Percentiles rank a stretch among this genome's conserved stretches.
Evolutionary conservation across 1,140 invertebrate species (phyloP).

Genomic region (Melitaea cinxia): DNA sequence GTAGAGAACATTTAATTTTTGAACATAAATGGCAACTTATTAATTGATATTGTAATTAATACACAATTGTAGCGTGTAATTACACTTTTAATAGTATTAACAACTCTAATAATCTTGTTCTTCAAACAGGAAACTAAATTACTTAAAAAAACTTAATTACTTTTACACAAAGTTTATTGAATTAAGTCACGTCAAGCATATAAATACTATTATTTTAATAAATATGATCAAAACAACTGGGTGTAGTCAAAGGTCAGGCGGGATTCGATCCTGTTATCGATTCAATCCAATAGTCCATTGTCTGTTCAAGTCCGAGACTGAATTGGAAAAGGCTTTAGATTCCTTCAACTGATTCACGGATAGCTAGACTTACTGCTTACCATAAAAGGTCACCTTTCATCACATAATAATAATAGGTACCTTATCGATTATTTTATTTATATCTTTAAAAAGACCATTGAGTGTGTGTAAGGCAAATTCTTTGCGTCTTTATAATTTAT

Average conservation of each 20-base stretch:
- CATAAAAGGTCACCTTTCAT: slow-evolving; percentile 8
- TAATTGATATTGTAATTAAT: no score
- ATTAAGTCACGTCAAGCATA: background rate
- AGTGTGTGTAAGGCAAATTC: no score
- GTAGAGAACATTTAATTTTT: no score
- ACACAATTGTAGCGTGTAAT: no score
- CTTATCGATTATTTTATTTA: slow-evolving; percentile 12
- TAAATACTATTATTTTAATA: slow-evolving; percentile 10
- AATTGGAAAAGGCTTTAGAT: slow-evolving; percentile 5
- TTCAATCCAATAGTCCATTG: slow-evolving; percentile 20
- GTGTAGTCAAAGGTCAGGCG: slow-evolving; percentile 16
- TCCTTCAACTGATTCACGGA: slow-evolving; percentile 10
- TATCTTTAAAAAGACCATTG: background rate
- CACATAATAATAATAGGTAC: background rate
- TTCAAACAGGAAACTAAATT: background rate
- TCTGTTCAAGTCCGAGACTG: slow-evolving; percentile 1
- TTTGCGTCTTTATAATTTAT: no score
- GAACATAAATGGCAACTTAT: no score
- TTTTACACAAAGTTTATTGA: background rate
- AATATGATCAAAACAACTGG: slow-evolving; percentile 9
- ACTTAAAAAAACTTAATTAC: background rate
- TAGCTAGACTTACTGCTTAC: background rate
- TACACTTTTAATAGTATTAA: no score
- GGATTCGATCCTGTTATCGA: slow-evolving; percentile 18
- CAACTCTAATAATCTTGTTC: no score